Percentiles rank a stretch among this genome's conserved stretches.
Evolutionary conservation across 2,888 invertebrate genomes (phyloP).

Genomic region (Eupelmus urozonus): DNA sequence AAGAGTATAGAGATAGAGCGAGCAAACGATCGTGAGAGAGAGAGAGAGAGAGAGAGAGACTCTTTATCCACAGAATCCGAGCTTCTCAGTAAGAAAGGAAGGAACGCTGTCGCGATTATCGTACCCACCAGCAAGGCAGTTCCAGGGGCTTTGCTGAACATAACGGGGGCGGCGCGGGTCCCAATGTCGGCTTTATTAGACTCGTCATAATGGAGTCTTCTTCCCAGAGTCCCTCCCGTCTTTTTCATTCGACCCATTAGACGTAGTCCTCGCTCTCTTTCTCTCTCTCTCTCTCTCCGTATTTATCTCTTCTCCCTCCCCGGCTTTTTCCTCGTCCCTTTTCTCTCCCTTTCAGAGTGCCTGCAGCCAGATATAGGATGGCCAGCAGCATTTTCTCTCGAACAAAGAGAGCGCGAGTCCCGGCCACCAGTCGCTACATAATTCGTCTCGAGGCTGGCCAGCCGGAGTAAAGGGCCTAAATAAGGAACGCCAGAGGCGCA

Average conservation of each 20-base stretch:
- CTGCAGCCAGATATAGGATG: background rate
- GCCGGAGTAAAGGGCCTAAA: constrained; percentile 15
- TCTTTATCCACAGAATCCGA: too few relatives aligned
- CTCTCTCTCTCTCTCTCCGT: constrained; percentile 7
- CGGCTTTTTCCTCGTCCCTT: background rate
- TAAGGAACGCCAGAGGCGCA: constrained; percentile 23
- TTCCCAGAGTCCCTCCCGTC: background rate
- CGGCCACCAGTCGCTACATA: constrained; percentile 19
- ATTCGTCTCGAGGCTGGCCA: background rate
- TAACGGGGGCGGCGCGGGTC: background rate
- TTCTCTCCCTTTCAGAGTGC: background rate
- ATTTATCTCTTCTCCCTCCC: background rate
- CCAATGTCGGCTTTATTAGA: constrained; percentile 20
- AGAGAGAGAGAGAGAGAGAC: too few relatives aligned
- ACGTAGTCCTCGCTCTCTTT: too few relatives aligned
- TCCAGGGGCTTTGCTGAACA: too few relatives aligned
- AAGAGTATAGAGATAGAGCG: too few relatives aligned
- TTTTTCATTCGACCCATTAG: constrained; percentile 5
- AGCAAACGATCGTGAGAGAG: too few relatives aligned
- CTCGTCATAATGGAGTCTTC: constrained; percentile 26
- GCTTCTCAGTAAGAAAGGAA: too few relatives aligned
- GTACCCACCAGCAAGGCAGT: too few relatives aligned
- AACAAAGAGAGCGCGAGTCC: background rate
- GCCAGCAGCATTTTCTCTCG: background rate
- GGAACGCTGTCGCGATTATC: background rate